These are phyloP conservation scores for Psix sp. DNA, from an alignment of 1,140 invertebrate genomes.

Conservation along the genomic window DNA sequence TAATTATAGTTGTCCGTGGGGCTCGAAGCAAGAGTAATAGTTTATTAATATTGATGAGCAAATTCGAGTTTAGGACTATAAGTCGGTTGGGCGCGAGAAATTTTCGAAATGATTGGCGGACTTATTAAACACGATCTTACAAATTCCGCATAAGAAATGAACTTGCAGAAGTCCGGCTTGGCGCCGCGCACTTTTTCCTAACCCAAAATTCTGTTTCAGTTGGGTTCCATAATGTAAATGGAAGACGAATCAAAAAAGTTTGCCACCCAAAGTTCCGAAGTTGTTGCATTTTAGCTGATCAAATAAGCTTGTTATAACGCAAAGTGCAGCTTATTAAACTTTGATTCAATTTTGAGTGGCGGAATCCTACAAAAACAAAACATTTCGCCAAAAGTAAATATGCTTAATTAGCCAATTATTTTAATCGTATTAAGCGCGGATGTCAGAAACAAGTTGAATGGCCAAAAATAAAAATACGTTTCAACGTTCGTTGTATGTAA, in stretches of 20 bases:
- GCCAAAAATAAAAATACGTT: too few relatives aligned
- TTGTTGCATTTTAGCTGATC: slow-evolving; percentile 24
- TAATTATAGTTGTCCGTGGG: slow-evolving; percentile 45
- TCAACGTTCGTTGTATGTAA: too few relatives aligned
- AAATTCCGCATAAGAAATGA: slow-evolving; percentile 36
- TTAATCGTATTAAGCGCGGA: too few relatives aligned
- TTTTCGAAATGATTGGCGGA: slow-evolving; percentile 38
- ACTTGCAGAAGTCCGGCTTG: slow-evolving; percentile 15
- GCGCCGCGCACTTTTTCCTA: background rate
- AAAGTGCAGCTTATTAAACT: slow-evolving; percentile 33
- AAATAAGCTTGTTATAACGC: slow-evolving; percentile 35
- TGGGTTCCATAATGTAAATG: slow-evolving; percentile 16
- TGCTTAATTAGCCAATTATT: too few relatives aligned
- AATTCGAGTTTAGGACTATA: slow-evolving; percentile 27
- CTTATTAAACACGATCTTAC: slow-evolving; percentile 33
- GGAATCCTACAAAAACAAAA: slow-evolving; percentile 11
- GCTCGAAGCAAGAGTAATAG: slow-evolving; percentile 33
- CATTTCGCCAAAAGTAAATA: too few relatives aligned
- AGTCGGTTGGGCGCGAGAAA: slow-evolving; percentile 21
- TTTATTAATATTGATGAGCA: slow-evolving; percentile 52
- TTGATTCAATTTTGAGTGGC: background rate
- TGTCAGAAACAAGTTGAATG: too few relatives aligned
- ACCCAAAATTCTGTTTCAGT: slow-evolving; percentile 7
- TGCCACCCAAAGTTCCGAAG: slow-evolving; percentile 9
- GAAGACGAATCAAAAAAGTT: slow-evolving; percentile 6